Evolutionary conservation across 2,113 vertebrate genomes (phyloP).

Genomic region (Puntigrus tetrazona): DNA sequence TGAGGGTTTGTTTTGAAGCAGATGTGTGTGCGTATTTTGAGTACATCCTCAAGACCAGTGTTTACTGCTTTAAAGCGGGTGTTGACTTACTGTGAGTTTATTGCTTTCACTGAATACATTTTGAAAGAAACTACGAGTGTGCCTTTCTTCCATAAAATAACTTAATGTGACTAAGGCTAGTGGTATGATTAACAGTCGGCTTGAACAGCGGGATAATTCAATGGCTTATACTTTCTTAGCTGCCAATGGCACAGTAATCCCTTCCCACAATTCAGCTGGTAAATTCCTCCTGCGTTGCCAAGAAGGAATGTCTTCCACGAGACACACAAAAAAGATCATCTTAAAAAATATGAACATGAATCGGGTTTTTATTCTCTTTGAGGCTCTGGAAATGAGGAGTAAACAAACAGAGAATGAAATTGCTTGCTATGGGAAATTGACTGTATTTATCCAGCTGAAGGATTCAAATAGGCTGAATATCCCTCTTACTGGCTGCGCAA

Average conservation of each 20-base stretch:
- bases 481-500: neutral
- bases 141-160: constrained; percentile 27
- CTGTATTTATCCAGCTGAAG: constrained; percentile 6
- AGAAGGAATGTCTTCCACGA: neutral
- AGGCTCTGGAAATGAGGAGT: constrained; percentile 15
- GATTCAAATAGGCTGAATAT: constrained; percentile 6
- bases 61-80: constrained; percentile 5
- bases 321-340: neutral
- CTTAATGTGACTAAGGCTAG: constrained; percentile 5
- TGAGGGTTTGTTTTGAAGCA: neutral
- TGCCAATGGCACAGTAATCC: constrained; percentile 6
- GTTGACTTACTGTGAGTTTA: neutral
- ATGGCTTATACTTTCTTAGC: neutral
- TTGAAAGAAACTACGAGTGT: neutral
- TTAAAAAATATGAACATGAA: constrained; percentile 10
- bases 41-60: constrained; percentile 1
- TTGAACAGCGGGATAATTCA: constrained; percentile 12
- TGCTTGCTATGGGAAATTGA: constrained; percentile 21
- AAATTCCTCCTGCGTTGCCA: constrained; percentile 5
- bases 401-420: constrained; percentile 12
- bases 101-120: constrained; percentile 16
- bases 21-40: neutral
- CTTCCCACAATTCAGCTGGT: constrained; percentile 18
- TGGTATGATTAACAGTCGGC: neutral
- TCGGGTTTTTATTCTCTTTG: neutral